Base-by-base conservation (phyloP, 2,888 invertebrate genomes). In the Piscicola geometra region DNA sequence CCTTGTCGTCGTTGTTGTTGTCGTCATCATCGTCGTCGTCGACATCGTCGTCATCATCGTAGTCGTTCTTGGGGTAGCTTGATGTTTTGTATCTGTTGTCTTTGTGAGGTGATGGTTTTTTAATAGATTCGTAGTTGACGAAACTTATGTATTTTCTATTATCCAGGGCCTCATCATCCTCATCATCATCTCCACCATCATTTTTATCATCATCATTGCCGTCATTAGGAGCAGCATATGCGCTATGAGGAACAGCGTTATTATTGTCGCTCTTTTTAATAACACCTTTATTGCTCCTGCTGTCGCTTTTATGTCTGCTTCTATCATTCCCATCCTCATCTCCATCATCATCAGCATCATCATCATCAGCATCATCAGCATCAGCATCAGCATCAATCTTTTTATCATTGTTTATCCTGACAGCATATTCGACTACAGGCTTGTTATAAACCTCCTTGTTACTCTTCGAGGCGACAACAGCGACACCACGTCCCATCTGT, bases 231-330 rank as follows among this genome's bases (percentile, higher is more conserved):
- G 50, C 21, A 47, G 9, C 9, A 47, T 47, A 15, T 15, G 21
- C 21, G 50, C 21, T 47, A 15, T 47, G 50, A 47, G 50, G 9
- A 15, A 56, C 60, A 25, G 9, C 12, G 25, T 21, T n/a, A 21
- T 56, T 56, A 56, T 56, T 5, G 21, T 56, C 25, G 5, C 60
- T 25, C 60, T 56, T 56, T 56, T 25, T 21, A 56, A 56, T 56
- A 56, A 25, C 3, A 56, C 60, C n/a, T 56, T 56, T 56, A 56
- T 56, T 56, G n/a, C 60, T 18, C 60, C n/a, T 25, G n/a, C n/a
- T 56, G n/a, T 56, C 25, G n/a, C 25, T 56, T 56, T 21, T 56
- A 56, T 5, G 9, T 9, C 60, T 25, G 60, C 25, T 56, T 56
- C n/a, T 56, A 56, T 5, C 60, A 56, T 18, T 5, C 5, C n/a